These are phyloP conservation scores for Peromyscus aztecus DNA, from an alignment of 2,797 vertebrate genomes.

Conservation along the genomic window DNA sequence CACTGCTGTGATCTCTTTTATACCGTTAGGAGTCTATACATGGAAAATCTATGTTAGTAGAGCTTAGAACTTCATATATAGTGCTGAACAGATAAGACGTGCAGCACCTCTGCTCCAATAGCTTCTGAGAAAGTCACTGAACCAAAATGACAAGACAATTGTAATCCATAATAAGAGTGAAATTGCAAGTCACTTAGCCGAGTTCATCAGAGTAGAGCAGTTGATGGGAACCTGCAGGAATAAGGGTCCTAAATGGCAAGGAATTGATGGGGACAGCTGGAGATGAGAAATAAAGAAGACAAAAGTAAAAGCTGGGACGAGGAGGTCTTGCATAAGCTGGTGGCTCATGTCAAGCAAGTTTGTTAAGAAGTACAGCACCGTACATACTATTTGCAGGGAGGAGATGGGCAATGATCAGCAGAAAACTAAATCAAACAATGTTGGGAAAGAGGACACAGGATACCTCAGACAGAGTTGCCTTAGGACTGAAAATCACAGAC, in stretches of 20 bases:
- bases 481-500: neutral
- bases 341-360: neutral
- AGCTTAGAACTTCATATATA: neutral
- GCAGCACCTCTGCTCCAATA: neutral
- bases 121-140: neutral
- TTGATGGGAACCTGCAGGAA: neutral
- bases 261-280: neutral
- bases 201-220: neutral
- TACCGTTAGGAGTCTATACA: neutral
- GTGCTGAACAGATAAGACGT: neutral
- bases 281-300: neutral
- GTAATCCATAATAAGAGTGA: neutral
- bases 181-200: neutral
- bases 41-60: neutral
- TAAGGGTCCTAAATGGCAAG: neutral
- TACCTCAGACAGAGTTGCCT: neutral
- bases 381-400: neutral
- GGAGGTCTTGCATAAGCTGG: neutral
- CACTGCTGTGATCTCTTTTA: neutral
- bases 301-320: neutral
- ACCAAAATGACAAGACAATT: neutral
- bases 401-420: neutral
- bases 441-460: neutral
- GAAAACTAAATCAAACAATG: neutral
- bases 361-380: neutral